phyloP scores from a whole-genome alignment of 2,113 vertebrate genomes.

The Rafetus swinhoei region DNA sequence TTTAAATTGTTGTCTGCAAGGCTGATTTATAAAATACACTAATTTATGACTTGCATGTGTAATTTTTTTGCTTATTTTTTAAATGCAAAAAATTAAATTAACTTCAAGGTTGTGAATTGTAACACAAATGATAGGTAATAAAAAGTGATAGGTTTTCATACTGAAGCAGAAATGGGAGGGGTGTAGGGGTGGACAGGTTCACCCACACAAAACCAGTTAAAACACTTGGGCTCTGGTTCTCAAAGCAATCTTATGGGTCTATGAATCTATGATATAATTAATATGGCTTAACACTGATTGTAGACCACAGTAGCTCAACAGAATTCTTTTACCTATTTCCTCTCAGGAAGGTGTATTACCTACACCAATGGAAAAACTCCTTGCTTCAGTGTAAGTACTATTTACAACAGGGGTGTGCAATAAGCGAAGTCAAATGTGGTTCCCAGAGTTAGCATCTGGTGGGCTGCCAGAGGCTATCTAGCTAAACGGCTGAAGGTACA shows the following conservation, averaged over 20 bases:
- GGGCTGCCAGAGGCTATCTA: too few relatives aligned
- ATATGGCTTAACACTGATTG: not conserved
- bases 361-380: not conserved
- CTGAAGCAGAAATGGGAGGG: not conserved
- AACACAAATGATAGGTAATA: not conserved
- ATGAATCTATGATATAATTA: not conserved
- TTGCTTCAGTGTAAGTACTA: not conserved
- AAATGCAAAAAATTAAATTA: not conserved
- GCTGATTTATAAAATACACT: not conserved
- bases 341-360: not conserved
- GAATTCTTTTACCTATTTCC: not conserved
- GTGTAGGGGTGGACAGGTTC: not conserved
- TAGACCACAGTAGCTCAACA: not conserved
- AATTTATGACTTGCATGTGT: not conserved
- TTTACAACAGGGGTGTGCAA: not conserved
- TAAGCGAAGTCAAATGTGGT: too few relatives aligned
- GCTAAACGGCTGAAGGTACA: too few relatives aligned
- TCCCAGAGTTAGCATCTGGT: too few relatives aligned
- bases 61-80: not conserved
- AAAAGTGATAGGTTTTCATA: not conserved
- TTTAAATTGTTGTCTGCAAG: not conserved
- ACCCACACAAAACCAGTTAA: not conserved
- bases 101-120: not conserved
- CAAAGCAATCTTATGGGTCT: not conserved
- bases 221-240: not conserved